phyloP scores from a whole-genome alignment of 2,797 vertebrate genomes.

The Myotis daubentonii region DNA sequence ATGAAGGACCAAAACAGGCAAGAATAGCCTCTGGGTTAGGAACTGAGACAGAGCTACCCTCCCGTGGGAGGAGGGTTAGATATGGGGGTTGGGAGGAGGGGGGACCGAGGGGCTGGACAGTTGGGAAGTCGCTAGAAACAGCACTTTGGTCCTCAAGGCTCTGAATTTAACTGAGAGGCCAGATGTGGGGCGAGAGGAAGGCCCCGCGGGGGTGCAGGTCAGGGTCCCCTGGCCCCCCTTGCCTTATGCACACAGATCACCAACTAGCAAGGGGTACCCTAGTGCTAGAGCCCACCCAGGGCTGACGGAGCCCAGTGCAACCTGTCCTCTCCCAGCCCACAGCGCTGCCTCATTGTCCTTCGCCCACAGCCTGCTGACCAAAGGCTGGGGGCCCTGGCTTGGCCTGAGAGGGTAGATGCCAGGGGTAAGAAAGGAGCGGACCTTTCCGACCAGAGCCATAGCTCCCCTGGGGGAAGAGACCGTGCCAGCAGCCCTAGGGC shows the following conservation, averaged over 20 bases:
- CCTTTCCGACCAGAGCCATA: not conserved
- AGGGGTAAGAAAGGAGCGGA: not conserved
- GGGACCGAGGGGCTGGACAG: not conserved
- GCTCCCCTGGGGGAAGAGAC: not conserved
- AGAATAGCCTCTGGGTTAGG: not conserved
- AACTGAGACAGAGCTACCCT: too few species aligned
- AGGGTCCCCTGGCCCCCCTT: fast-evolving
- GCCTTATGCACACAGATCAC: not conserved
- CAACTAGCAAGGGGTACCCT: not conserved
- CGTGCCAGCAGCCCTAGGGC: not conserved
- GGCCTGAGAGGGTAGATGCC: not conserved
- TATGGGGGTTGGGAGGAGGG: not conserved
- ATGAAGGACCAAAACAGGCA: not conserved
- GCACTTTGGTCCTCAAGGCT: not conserved
- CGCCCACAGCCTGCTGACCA: not conserved
- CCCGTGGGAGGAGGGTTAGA: fast-evolving
- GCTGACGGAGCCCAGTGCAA: not conserved
- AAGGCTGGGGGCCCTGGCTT: not conserved
- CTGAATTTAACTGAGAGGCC: not conserved
- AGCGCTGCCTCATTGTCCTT: not conserved
- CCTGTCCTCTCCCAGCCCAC: not conserved
- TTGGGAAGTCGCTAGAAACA: not conserved
- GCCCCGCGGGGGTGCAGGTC: not conserved
- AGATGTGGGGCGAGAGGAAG: not conserved
- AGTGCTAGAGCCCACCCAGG: not conserved